A percentile compares a stretch with the other conserved stretches of the same genome.
Evolutionary conservation across 35 echinoderm and acorn worm species (phyloP).

Genomic region (Strongylocentrotus purpuratus): DNA sequence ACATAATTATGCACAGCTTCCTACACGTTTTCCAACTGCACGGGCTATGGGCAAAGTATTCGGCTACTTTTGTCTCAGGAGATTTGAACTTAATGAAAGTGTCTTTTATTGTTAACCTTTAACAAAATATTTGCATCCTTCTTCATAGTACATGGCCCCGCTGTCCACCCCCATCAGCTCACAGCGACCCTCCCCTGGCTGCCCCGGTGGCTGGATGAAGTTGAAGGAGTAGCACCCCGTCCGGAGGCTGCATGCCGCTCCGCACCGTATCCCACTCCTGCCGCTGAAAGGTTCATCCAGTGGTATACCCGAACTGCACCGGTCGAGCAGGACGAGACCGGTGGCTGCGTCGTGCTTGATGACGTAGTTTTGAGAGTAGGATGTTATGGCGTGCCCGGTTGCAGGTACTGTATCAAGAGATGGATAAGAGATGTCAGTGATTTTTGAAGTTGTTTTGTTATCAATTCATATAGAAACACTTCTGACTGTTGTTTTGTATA

Average conservation of each 20-base stretch:
- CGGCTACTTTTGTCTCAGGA: background rate
- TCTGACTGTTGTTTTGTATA: no score
- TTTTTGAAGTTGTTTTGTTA: no score
- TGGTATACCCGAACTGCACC: background rate
- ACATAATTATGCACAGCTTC: no score
- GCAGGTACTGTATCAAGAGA: background rate
- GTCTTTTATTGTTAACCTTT: background rate
- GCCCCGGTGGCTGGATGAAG: background rate
- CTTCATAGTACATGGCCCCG: background rate
- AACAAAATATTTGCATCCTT: background rate
- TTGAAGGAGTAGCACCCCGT: constrained; percentile 25
- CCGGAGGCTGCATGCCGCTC: background rate
- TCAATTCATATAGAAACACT: no score
- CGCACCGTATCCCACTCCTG: background rate
- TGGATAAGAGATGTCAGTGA: background rate
- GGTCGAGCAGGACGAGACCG: background rate
- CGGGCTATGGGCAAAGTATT: no score
- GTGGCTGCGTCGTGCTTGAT: background rate
- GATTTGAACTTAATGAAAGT: background rate
- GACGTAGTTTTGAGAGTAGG: background rate
- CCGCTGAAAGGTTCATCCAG: background rate
- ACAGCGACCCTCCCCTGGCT: background rate
- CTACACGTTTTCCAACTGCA: no score
- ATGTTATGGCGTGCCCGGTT: background rate
- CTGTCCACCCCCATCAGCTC: background rate